Base-by-base conservation (phyloP, 2,113 vertebrate species). In the Microcebus tavaratra region DNA sequence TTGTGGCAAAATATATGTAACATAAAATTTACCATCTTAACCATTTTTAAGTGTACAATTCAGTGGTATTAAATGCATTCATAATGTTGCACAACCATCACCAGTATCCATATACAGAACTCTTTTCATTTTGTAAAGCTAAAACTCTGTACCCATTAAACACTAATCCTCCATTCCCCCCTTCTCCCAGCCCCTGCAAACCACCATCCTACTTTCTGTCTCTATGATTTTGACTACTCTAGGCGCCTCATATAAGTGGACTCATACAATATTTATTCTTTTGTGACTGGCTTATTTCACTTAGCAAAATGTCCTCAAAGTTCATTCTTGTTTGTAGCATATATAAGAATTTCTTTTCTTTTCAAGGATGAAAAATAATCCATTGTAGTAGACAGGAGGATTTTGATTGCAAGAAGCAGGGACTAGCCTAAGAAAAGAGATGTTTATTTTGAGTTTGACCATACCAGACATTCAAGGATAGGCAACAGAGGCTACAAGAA, bases 371-470 rank as follows among this genome's bases (percentile, higher is more conserved):
- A 76, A 42, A 42, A 59, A 83, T 83, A 68, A 42, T 55, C 76
- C 25, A 21, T 31, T 59, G 39, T 21, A 63, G 48, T 88, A 76
- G 65, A 79, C n/a, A 80, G 13, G 76, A 50, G 42, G 27, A 73
- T 81, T 84, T 70, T 78, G 73, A 95, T 29, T 92, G 15, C 18
- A 70, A 80, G 73, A 87, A 84, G 20, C 63, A 90, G 45, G 81
- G 81, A 82, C 31, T 80, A 94, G 53, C 25, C 45, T 88, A 90
- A 70, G 65, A 39, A 92, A 94, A 90, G 27, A 39, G 34, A 79
- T 94, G 67, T 70, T 87, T 61, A 75, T 63, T 79, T 95, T 73
- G 48, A 90, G 8, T 80, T 80, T 91, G 59, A 67, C 89, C 23
- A 89, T 6, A 31, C 10, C 3, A 93, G 39, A n/a, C 29, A 48